A percentile compares a stretch with the other conserved stretches of the same genome.
These are phyloP conservation scores for Eira barbara DNA, from an alignment of 2,113 vertebrate genomes.

Conservation along the genomic window DNA sequence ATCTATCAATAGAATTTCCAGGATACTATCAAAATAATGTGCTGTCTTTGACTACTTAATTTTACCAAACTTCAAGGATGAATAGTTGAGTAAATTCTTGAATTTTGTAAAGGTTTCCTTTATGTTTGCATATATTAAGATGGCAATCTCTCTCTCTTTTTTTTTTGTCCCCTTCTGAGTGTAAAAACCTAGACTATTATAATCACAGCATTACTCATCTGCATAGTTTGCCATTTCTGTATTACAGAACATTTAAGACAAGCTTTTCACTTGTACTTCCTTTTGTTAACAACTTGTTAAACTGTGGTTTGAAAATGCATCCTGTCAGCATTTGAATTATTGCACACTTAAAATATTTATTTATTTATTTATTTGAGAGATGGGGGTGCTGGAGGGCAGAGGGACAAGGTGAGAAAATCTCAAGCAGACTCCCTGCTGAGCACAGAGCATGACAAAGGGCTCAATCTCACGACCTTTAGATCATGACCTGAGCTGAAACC, in stretches of 20 bases:
- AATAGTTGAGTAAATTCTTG: background rate
- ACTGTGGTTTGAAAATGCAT: background rate
- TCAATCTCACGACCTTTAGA: background rate
- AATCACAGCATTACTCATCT: background rate
- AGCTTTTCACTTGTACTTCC: background rate
- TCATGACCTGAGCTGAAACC: background rate
- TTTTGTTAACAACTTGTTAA: background rate
- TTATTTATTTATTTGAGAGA: background rate
- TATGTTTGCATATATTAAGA: background rate
- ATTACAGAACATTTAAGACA: background rate
- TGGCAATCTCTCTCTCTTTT: background rate
- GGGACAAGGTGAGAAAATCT: background rate
- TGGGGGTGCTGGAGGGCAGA: background rate
- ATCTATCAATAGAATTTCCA: background rate
- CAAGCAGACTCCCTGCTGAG: background rate
- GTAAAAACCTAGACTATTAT: background rate
- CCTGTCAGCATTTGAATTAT: background rate
- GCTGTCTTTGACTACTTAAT: background rate
- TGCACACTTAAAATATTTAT: background rate
- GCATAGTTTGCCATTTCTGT: background rate
- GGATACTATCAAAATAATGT: background rate
- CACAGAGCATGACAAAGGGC: fast-evolving
- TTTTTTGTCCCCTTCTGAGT: background rate
- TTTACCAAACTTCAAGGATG: background rate
- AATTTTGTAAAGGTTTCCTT: background rate